A percentile compares a stretch with the other conserved stretches of the same genome.
Conservation (phyloP, 2,113 vertebrate genomes). For the Loxodonta africana region DNA sequence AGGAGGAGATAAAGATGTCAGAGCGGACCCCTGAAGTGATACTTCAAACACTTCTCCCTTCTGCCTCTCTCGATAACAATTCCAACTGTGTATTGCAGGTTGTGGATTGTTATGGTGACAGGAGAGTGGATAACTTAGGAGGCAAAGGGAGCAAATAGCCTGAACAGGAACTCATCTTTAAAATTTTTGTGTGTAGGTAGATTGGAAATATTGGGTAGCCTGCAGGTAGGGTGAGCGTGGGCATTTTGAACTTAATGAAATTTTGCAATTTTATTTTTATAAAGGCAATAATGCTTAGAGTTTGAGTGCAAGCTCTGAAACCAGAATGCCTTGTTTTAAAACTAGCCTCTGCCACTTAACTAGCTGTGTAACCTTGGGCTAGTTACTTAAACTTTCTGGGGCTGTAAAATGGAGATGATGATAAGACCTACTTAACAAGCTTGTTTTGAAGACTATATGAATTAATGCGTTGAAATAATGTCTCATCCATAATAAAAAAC, state of each 20-base stretch:
- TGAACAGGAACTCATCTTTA: slow-evolving; percentile 1
- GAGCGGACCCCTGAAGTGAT: slow-evolving; percentile 64
- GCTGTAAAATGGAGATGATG: background rate
- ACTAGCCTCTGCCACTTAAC: background rate
- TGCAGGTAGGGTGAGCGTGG: background rate
- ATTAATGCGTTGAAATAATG: background rate
- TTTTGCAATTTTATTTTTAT: background rate
- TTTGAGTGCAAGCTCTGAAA: background rate
- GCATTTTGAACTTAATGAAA: background rate
- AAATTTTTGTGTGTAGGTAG: background rate
- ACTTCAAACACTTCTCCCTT: slow-evolving; percentile 66
- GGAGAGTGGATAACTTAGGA: background rate
- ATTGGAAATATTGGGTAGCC: background rate
- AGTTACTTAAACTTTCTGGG: background rate
- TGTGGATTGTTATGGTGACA: slow-evolving; percentile 73
- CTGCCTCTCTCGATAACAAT: slow-evolving; percentile 35
- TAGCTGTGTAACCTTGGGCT: background rate
- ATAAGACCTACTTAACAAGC: background rate
- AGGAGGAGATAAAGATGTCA: slow-evolving; percentile 71
- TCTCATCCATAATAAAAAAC: rapidly evolving
- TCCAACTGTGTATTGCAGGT: slow-evolving; percentile 28
- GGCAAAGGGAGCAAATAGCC: background rate
- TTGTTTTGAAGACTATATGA: background rate
- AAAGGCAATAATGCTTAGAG: background rate
- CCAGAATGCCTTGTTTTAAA: background rate